Conservation (phyloP, 2,113 vertebrate genomes). For the Coracopsis vasa region DNA sequence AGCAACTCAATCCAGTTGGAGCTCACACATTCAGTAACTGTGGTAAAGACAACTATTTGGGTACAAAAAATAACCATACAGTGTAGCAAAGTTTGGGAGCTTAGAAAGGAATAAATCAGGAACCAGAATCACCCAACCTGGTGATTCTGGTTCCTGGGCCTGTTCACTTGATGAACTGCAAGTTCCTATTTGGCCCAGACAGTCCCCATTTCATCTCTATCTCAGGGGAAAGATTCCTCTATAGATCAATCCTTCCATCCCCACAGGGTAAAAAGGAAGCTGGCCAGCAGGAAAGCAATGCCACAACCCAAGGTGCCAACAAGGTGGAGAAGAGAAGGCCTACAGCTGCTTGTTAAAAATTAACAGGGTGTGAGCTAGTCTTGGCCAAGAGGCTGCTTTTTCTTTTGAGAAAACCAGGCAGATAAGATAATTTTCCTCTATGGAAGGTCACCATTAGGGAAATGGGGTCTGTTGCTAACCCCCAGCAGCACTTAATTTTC, state of each 20-base stretch:
- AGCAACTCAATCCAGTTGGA: slow-evolving; percentile 39
- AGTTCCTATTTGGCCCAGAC: not conserved
- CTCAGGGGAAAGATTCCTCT: not conserved
- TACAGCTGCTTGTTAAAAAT: not conserved
- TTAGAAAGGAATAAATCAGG: not conserved
- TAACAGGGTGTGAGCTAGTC: not conserved
- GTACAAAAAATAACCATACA: not conserved
- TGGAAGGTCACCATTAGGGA: not conserved
- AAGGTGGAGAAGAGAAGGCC: not conserved
- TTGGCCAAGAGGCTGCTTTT: not conserved
- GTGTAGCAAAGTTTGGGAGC: not conserved
- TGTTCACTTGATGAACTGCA: not conserved
- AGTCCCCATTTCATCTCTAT: not conserved
- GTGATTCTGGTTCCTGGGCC: too few relatives aligned
- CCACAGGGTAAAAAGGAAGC: not conserved
- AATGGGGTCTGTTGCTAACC: not conserved
- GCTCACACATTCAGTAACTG: not conserved
- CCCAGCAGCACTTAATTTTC: not conserved
- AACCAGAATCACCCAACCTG: not conserved
- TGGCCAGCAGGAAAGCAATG: not conserved
- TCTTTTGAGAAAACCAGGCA: not conserved
- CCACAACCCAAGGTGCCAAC: not conserved
- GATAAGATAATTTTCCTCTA: not conserved
- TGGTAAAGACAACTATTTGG: not conserved
- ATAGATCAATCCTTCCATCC: not conserved